Percentiles rank a stretch among this genome's conserved stretches.
Conservation (phyloP, 2,113 vertebrate genomes). For the Narcine bancroftii region DNA sequence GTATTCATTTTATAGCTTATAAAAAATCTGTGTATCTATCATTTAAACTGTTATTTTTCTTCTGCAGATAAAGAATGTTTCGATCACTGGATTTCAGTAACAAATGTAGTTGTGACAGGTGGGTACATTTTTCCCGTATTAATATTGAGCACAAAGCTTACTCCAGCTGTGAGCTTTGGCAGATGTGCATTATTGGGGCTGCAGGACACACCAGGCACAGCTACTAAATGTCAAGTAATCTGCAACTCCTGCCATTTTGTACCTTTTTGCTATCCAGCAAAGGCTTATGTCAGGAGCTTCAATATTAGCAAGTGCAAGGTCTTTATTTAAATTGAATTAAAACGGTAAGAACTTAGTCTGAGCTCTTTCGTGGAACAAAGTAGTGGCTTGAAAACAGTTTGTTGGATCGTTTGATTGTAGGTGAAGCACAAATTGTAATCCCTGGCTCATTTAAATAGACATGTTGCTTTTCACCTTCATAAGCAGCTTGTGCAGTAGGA, state of each 20-base stretch:
- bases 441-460: no score
- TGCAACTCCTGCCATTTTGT: background rate
- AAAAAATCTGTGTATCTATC: background rate
- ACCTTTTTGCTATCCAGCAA: background rate
- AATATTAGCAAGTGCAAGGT: background rate
- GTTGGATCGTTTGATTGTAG: no score
- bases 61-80: slow-evolving; percentile 10
- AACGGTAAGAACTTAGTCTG: no score
- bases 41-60: background rate
- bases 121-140: background rate
- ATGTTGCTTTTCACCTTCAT: no score
- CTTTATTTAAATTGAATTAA: background rate
- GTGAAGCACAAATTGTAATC: no score
- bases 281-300: background rate
- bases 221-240: background rate
- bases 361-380: no score
- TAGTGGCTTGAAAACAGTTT: no score
- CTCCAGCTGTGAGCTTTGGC: background rate
- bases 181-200: background rate
- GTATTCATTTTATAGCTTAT: background rate
- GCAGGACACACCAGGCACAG: background rate
- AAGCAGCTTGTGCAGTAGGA: no score
- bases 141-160: no score
- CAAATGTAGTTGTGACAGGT: background rate
- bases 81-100: background rate